Evolutionary conservation across 2,888 invertebrate genomes (phyloP), one percentile per base, ranked within the genome.

Genomic region (Hipparchia sbordonii): DNA sequence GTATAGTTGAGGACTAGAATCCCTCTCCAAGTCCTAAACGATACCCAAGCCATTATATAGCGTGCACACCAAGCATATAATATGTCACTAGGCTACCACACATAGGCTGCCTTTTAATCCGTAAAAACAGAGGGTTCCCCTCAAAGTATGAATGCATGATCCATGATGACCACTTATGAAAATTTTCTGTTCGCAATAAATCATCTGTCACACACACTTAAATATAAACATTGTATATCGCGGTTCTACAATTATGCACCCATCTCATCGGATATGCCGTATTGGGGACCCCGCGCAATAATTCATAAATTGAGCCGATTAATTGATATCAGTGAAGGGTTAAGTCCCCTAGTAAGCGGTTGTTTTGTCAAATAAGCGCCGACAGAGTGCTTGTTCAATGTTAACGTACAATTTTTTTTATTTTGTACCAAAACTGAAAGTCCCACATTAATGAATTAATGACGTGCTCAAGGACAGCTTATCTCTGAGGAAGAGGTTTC

Each of bases 281-380:
- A 78, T 90, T 79, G 82, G 87, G 87, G 84, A 82, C 82, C 84
- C 83, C 83, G 82, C 80, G 89, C 87, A 87, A 89, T 92, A 92
- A 91, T 90, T 92, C 91, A 92, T 90, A 92, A 92, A 92, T 91
- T 90, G 91, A 87, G 85, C 89, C 90, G 88, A 92, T 92, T 93
- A 92, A 92, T 92, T 92, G 92, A 90, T 89, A 87, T 77, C 79
- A 77, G 77, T 83, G 84, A 90, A 90, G 92, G 92, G 91, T 91
- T 89, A 86, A 78, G 84, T 6, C 87, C 87, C 83, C 78, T 81
- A 77, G 70, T 71, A 76, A 79, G 79, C 84, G 82, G 88, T 87
- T 89, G 88, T 89, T 91, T 85, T 90, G 89, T 90, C 91, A 87
- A 87, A 89, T 84, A 84, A 81, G 82, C 82, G 83, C 81, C 81